These are phyloP conservation scores for Formicarius rufipectus DNA, from an alignment of 2,113 vertebrate genomes.

Conservation along the genomic window DNA sequence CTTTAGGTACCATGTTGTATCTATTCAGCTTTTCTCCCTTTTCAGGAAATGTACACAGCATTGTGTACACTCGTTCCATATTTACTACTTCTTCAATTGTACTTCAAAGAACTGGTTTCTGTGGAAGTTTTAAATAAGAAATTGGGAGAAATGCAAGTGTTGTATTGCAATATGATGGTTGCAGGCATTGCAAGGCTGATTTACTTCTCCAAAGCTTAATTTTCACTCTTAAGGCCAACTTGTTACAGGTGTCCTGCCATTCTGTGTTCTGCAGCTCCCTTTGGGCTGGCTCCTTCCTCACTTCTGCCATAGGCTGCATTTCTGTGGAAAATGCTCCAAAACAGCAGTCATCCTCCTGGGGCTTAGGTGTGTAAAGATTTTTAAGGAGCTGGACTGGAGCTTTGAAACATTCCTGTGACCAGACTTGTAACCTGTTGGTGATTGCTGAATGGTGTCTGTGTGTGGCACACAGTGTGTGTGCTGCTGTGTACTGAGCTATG, in stretches of 20 bases:
- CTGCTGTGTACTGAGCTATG: neutral
- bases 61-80: rapidly evolving
- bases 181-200: neutral
- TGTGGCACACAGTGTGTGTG: rapidly evolving
- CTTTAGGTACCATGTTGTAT: neutral
- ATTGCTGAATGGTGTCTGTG: neutral
- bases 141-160: neutral
- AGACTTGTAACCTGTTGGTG: neutral
- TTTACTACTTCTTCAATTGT: neutral
- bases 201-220: neutral
- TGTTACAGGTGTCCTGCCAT: neutral
- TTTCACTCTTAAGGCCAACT: neutral
- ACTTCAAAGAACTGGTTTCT: neutral
- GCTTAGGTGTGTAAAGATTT: neutral
- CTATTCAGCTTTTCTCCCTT: neutral
- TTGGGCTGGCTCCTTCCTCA: neutral
- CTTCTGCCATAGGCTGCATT: neutral
- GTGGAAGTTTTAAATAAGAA: neutral
- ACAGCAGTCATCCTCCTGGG: neutral
- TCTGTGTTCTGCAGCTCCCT: neutral
- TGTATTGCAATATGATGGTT: neutral
- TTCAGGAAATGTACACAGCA: neutral
- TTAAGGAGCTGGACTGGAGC: neutral
- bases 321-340: neutral
- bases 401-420: neutral